Evolutionary conservation across 1,140 invertebrate species (phyloP).

Genomic region (Campoletis sonorensis): DNA sequence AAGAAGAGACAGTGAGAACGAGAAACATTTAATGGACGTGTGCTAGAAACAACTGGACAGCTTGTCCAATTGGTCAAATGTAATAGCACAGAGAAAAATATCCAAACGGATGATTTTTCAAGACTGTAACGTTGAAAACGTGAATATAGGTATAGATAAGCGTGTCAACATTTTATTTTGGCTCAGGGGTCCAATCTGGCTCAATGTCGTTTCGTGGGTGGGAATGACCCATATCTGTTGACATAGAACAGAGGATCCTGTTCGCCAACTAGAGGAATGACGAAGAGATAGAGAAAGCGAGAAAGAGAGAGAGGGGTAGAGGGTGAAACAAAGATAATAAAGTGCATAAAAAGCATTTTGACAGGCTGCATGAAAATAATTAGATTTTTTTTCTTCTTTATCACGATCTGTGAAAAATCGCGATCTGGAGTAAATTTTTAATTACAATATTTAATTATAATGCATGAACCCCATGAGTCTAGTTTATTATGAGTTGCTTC

Average conservation of each 20-base stretch:
- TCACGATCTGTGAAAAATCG: too few species aligned
- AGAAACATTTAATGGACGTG: slow-evolving; percentile 1
- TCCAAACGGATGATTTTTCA: slow-evolving; percentile 24
- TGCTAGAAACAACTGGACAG: slow-evolving; percentile 9
- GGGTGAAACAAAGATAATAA: neutral
- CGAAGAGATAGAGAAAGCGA: neutral
- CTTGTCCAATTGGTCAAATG: slow-evolving; percentile 6
- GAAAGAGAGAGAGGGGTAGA: neutral
- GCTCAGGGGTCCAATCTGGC: slow-evolving; percentile 9
- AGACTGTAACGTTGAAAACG: neutral
- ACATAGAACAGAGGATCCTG: neutral
- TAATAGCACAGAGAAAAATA: neutral
- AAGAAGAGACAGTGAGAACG: too few species aligned
- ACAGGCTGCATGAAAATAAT: neutral
- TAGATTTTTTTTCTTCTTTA: neutral
- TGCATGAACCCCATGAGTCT: too few species aligned
- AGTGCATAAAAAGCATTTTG: neutral
- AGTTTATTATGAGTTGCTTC: too few species aligned
- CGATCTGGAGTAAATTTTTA: too few species aligned
- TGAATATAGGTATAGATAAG: neutral
- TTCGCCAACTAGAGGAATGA: neutral
- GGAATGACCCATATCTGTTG: slow-evolving; percentile 14
- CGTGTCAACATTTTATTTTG: slow-evolving; percentile 14
- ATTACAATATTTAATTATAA: too few species aligned
- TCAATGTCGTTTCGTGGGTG: slow-evolving; percentile 14